These are phyloP conservation scores for Ceratina calcarata DNA, from an alignment of 1,140 invertebrate genomes.

Conservation along the genomic window DNA sequence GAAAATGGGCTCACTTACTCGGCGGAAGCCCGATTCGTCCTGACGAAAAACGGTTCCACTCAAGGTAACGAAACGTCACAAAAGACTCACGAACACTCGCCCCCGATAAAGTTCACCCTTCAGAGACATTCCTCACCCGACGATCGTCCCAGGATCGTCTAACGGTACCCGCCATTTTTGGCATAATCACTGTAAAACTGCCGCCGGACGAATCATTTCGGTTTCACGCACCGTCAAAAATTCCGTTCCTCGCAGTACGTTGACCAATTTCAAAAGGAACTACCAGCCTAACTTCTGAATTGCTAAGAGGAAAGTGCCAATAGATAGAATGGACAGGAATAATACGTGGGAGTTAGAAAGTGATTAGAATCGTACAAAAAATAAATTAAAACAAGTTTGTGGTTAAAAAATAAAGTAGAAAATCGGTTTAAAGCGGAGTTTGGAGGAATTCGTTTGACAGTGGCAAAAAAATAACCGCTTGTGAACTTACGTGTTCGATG, in stretches of 20 bases:
- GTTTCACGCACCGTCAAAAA: constrained; percentile 8
- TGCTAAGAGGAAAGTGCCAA: background rate
- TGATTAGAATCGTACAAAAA: no score
- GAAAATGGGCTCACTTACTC: background rate
- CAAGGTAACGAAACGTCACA: background rate
- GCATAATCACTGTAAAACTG: constrained; percentile 54
- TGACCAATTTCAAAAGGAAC: background rate
- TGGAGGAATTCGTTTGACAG: background rate
- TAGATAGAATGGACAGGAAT: background rate
- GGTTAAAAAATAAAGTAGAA: no score
- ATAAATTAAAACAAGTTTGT: no score
- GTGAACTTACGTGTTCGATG: constrained; percentile 78
- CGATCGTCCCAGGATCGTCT: background rate
- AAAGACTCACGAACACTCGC: constrained; percentile 26
- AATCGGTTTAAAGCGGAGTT: background rate
- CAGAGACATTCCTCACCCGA: background rate
- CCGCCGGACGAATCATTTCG: constrained; percentile 10
- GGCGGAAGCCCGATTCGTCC: background rate
- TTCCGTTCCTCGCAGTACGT: background rate
- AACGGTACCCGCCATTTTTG: constrained; percentile 63
- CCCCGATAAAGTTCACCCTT: background rate
- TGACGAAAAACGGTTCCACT: background rate
- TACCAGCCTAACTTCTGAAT: background rate
- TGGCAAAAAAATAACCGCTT: constrained; percentile 41
- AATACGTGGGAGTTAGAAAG: no score